A percentile compares a stretch with the other conserved stretches of the same genome.
phyloP scores from a whole-genome alignment of 2,113 vertebrate genomes.

The Grammomys surdaster region DNA sequence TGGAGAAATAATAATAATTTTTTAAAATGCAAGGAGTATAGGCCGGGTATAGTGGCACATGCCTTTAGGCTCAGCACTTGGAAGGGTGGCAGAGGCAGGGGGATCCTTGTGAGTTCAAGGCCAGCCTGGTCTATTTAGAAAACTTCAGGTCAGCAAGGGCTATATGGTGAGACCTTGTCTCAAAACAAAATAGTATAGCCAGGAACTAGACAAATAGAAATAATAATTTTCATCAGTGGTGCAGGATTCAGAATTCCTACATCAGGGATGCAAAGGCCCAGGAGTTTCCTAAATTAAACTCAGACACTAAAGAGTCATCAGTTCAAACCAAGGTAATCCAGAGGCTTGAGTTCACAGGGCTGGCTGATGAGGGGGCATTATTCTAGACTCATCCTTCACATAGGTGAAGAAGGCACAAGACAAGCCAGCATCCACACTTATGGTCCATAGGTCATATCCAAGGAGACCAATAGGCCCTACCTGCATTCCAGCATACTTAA shows the following conservation, averaged over 20 bases:
- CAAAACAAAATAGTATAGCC: background rate
- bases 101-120: background rate
- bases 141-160: background rate
- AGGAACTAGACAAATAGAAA: conserved; percentile 43
- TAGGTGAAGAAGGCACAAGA: background rate
- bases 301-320: background rate
- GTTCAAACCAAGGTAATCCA: background rate
- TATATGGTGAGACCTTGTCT: background rate
- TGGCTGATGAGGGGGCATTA: background rate
- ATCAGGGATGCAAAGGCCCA: conserved; percentile 20
- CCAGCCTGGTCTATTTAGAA: background rate
- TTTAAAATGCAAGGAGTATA: background rate
- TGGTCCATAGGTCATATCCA: background rate
- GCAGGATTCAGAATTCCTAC: conserved; percentile 40
- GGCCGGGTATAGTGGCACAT: no score
- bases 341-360: background rate
- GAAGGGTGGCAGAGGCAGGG: background rate
- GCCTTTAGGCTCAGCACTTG: background rate
- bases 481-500: background rate
- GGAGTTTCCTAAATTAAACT: conserved; percentile 1
- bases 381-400: background rate
- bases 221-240: background rate
- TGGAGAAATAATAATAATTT: background rate
- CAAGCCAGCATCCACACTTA: background rate
- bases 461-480: background rate